Evolutionary conservation across 1,140 invertebrate genomes (phyloP).

Genomic region (Saxidomus purpurata): DNA sequence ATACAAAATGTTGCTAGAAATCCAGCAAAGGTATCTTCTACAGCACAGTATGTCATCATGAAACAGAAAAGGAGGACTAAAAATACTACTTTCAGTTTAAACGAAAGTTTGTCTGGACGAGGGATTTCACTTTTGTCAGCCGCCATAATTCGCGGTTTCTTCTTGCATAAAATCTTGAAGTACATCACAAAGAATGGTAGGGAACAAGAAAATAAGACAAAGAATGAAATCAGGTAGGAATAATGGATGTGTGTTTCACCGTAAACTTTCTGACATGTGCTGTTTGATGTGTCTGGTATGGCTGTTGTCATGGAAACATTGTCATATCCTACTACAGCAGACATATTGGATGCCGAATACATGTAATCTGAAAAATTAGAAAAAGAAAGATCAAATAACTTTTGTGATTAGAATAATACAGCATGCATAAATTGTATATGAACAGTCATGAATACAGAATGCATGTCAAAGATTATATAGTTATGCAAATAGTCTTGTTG

Average conservation of each 20-base stretch:
- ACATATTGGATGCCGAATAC: neutral
- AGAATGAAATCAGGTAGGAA: slow-evolving; percentile 35
- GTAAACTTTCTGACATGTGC: slow-evolving; percentile 23
- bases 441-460: too few relatives aligned
- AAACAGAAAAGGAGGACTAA: slow-evolving; percentile 26
- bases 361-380: too few relatives aligned
- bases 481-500: too few relatives aligned
- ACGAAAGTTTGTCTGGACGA: slow-evolving; percentile 16
- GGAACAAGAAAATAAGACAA: slow-evolving; percentile 3
- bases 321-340: neutral
- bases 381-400: too few relatives aligned
- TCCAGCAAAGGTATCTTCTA: slow-evolving; percentile 74
- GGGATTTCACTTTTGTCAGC: slow-evolving; percentile 7
- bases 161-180: neutral
- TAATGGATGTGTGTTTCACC: slow-evolving; percentile 55
- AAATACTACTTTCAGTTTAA: slow-evolving; percentile 1
- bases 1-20: slow-evolving; percentile 74
- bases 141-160: neutral
- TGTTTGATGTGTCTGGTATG: neutral
- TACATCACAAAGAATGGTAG: slow-evolving; percentile 41
- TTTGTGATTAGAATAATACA: too few relatives aligned
- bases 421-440: too few relatives aligned
- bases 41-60: slow-evolving; percentile 69
- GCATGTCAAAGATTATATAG: too few relatives aligned
- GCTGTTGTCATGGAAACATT: slow-evolving; percentile 11